A percentile compares a stretch with the other conserved stretches of the same genome.
Conservation (phyloP, 2,888 invertebrate species). For the Caenorhabditis japonica region DNA sequence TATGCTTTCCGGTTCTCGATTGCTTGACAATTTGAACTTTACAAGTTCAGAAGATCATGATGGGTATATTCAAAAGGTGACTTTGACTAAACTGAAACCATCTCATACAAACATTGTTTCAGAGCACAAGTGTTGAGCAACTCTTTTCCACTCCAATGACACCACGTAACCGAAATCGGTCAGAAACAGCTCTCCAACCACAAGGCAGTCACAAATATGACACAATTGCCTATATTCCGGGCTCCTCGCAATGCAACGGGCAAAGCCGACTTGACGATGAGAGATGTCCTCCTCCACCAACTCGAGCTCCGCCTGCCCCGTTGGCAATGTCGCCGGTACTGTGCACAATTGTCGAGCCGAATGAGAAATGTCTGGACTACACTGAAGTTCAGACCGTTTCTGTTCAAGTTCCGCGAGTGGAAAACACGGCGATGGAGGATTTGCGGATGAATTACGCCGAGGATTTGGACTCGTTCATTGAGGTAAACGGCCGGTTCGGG, state of each 20-base stretch:
- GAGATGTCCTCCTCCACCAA: slow-evolving; percentile 29
- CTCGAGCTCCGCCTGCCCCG: slow-evolving; percentile 28
- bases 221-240: slow-evolving; percentile 21
- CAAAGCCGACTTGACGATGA: slow-evolving; percentile 29
- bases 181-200: slow-evolving; percentile 24
- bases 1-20: slow-evolving; percentile 5
- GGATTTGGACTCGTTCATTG: slow-evolving; percentile 28
- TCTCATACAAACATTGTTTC: too few species aligned
- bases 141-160: slow-evolving; percentile 26
- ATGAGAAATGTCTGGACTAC: background rate
- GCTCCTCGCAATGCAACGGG: slow-evolving; percentile 17
- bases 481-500: too few species aligned
- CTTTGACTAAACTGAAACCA: too few species aligned
- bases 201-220: slow-evolving; percentile 40
- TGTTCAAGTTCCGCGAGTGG: slow-evolving; percentile 19
- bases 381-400: slow-evolving; percentile 33
- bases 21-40: too few species aligned
- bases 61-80: too few species aligned
- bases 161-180: slow-evolving; percentile 4
- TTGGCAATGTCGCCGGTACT: slow-evolving; percentile 16
- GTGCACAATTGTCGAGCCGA: background rate
- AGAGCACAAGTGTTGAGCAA: slow-evolving; percentile 35
- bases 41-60: too few species aligned
- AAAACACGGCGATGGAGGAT: slow-evolving; percentile 24
- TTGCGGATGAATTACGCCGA: slow-evolving; percentile 29